Evolutionary conservation across 2,888 invertebrate species (phyloP), one percentile per base, ranked within the genome.

Genomic region (Volucella inflata): DNA sequence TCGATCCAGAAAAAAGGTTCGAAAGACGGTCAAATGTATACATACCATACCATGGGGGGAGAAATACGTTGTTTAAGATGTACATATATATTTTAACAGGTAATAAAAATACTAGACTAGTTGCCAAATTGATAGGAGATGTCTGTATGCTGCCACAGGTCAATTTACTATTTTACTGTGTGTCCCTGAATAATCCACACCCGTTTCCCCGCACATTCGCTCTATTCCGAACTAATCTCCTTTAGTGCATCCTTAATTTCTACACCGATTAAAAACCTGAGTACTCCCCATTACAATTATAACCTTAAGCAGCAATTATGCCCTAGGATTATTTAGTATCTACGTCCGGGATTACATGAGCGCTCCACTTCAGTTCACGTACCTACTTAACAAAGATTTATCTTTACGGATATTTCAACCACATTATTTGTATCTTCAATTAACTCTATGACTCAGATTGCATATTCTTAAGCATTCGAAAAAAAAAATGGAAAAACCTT

Each of bases 291-390:
- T 11, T n/a, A 4, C n/a, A 64, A 60, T 75, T 80, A 75, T 76
- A 84, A 80, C 71, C 80, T 76, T 80, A 84, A 84, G 79, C 71
- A 84, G 75, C 71, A 84, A 84, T 84, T 84, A 80, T 60, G 46
- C 40, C 62, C 14, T 36, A 14, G 80, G 65, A 84, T 80, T 80
- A 84, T 71, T 84, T 80, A 76, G 75, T 82, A 82, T 71, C 65
- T 82, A 55, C 36, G 17, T 59, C n/a, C 53, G 67, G 84, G 65
- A 84, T 84, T 84, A 84, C 84, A 84, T 53, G 68, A 72, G 80
- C 65, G 40, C 78, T 65, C 53, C 59, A 79, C 64, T 59, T 74
- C 17, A 44, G 17, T 42, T 50, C 11, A 38, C 30, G n/a, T 9
- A 10, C 48, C 55, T n/a, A 42, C 30, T 21, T 9, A 10, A 16